Conservation (phyloP, 2,797 vertebrate species). For the Rhinichthys osculus region DNA sequence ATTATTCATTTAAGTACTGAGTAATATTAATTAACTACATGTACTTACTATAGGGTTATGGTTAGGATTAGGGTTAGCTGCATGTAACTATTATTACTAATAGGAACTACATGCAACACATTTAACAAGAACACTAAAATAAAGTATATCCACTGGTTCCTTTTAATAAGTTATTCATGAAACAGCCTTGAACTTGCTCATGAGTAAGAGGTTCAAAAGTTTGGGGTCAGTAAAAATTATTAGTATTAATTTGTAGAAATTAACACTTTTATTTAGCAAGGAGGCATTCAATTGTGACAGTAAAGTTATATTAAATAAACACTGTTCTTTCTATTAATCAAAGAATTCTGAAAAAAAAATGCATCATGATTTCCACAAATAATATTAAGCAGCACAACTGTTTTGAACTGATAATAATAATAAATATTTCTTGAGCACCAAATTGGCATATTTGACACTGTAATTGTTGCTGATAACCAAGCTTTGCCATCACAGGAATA, state of each 20-base stretch:
- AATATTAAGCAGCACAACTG: neutral
- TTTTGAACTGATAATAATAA: neutral
- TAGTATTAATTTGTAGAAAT: neutral
- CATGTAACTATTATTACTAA: neutral
- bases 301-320: neutral
- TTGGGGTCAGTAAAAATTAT: neutral
- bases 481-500: too few relatives aligned
- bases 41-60: neutral
- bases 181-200: neutral
- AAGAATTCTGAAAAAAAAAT: neutral
- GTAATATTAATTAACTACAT: neutral
- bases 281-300: neutral
- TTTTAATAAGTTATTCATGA: neutral
- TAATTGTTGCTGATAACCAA: too few relatives aligned
- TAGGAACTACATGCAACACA: neutral
- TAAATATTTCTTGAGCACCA: too few relatives aligned
- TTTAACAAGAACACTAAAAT: neutral
- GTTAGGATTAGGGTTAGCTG: neutral
- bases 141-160: neutral
- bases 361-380: neutral
- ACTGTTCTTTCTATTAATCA: too few relatives aligned
- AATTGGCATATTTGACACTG: too few relatives aligned
- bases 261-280: neutral
- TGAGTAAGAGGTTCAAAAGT: neutral
- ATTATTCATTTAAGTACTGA: neutral